Percentiles rank a stretch among this genome's conserved stretches.
phyloP scores from a whole-genome alignment of 2,797 vertebrate genomes.

The Hydrocynus forskahlii region DNA sequence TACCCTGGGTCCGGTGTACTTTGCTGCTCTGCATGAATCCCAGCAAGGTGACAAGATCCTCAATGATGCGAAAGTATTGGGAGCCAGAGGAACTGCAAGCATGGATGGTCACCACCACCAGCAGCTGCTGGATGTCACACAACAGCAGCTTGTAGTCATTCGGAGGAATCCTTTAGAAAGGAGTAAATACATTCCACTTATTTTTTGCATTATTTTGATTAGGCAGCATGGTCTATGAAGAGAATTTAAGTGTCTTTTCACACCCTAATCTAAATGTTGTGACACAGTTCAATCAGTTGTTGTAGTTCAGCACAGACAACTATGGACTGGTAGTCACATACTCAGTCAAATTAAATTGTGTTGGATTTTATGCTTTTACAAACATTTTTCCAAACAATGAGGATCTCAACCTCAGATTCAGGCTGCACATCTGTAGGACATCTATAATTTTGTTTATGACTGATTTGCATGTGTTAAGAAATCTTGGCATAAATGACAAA shows the following conservation, averaged over 20 bases:
- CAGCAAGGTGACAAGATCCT: constrained; percentile 95
- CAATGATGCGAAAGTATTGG: constrained; percentile 98
- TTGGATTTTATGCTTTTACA: neutral
- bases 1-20: constrained; percentile 91
- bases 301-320: too few species aligned
- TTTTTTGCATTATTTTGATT: neutral
- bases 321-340: too few species aligned
- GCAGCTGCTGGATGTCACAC: constrained; percentile 94
- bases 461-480: too few species aligned
- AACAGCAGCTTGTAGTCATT: constrained; percentile 93
- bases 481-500: too few species aligned
- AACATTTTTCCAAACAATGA: neutral
- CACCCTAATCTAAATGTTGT: too few species aligned
- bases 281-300: too few species aligned
- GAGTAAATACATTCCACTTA: neutral
- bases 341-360: too few species aligned
- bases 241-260: too few species aligned
- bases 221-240: neutral
- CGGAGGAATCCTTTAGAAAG: constrained; percentile 83
- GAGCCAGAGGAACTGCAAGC: constrained; percentile 96
- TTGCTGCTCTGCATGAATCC: constrained; percentile 95
- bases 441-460: too few species aligned
- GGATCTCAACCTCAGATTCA: neutral
- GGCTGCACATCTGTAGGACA: neutral
- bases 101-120: constrained; percentile 94